Conservation (phyloP, 2,797 vertebrate genomes). For the Odontamblyopus lacepedii region DNA sequence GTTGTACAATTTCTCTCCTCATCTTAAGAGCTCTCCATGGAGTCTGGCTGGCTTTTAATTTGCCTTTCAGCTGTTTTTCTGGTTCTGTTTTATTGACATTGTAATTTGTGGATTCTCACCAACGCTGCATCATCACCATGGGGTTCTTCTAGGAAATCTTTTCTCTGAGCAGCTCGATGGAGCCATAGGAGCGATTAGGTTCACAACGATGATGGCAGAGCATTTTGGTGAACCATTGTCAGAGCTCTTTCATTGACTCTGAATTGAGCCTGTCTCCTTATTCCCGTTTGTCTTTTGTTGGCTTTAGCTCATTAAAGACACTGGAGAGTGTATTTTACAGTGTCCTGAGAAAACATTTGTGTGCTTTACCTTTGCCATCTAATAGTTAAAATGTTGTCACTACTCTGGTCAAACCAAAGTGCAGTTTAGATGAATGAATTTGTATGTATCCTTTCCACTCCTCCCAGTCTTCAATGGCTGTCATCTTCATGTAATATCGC, state of each 20-base stretch:
- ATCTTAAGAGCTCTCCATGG: constrained; percentile 59
- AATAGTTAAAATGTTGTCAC: background rate
- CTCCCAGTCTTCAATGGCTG: constrained; percentile 30
- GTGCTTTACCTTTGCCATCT: background rate
- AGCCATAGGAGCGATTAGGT: constrained; percentile 46
- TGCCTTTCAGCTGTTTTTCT: constrained; percentile 32
- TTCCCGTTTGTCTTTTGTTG: constrained; percentile 38
- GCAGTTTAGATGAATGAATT: constrained; percentile 10
- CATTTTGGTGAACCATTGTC: constrained; percentile 42
- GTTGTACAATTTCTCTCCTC: constrained; percentile 32
- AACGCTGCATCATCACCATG: constrained; percentile 14
- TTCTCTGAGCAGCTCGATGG: constrained; percentile 29
- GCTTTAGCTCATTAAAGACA: constrained; percentile 37
- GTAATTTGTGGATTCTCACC: constrained; percentile 18
- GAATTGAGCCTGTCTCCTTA: constrained; percentile 44
- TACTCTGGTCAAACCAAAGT: constrained; percentile 8
- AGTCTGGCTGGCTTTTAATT: constrained; percentile 54
- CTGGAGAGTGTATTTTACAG: constrained; percentile 25
- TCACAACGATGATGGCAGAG: constrained; percentile 34
- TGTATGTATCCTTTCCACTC: constrained; percentile 35
- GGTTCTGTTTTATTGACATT: constrained; percentile 29
- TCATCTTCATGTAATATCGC: constrained; percentile 43
- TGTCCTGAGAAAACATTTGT: constrained; percentile 34
- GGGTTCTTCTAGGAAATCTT: constrained; percentile 23
- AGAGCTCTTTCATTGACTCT: constrained; percentile 46